A percentile compares a stretch with the other conserved stretches of the same genome.
Evolutionary conservation across 2,888 invertebrate species (phyloP).

Genomic region (Eucera pruinosa): DNA sequence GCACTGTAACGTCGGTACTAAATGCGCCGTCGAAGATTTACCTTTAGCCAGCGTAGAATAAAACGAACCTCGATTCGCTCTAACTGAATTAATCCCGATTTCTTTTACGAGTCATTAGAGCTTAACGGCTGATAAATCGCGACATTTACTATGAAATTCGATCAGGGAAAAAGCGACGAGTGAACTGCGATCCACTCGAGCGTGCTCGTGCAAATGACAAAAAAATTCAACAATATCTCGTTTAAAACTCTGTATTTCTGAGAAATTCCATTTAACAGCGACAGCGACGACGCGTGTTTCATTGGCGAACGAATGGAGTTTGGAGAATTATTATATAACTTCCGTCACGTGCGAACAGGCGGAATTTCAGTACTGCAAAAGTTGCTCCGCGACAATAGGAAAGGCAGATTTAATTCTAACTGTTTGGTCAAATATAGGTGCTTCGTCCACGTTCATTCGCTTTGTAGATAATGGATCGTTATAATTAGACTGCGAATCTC

Average conservation of each 20-base stretch:
- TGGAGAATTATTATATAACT: slow-evolving; percentile 4
- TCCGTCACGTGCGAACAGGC: not conserved
- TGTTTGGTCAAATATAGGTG: slow-evolving; percentile 5
- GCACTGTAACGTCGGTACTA: not conserved
- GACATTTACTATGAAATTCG: slow-evolving; percentile 16
- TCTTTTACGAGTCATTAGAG: slow-evolving; percentile 61
- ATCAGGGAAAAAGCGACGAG: not conserved
- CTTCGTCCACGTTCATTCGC: too few relatives aligned
- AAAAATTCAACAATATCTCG: not conserved
- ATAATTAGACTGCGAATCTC: too few relatives aligned
- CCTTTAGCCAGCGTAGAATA: not conserved
- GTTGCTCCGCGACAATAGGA: not conserved
- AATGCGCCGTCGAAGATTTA: slow-evolving; percentile 23
- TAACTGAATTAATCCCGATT: slow-evolving; percentile 61
- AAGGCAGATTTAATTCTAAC: slow-evolving; percentile 1
- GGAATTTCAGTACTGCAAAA: not conserved
- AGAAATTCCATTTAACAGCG: not conserved
- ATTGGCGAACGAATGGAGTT: not conserved
- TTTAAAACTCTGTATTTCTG: not conserved
- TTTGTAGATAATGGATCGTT: too few relatives aligned
- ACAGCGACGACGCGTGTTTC: not conserved
- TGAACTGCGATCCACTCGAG: too few relatives aligned
- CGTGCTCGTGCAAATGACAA: not conserved
- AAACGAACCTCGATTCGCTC: not conserved
- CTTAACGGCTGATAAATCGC: slow-evolving; percentile 48